Percentiles rank a stretch among this genome's conserved stretches.
phyloP scores from a whole-genome alignment of 2,797 vertebrate species.

The Rhincodon typus region DNA sequence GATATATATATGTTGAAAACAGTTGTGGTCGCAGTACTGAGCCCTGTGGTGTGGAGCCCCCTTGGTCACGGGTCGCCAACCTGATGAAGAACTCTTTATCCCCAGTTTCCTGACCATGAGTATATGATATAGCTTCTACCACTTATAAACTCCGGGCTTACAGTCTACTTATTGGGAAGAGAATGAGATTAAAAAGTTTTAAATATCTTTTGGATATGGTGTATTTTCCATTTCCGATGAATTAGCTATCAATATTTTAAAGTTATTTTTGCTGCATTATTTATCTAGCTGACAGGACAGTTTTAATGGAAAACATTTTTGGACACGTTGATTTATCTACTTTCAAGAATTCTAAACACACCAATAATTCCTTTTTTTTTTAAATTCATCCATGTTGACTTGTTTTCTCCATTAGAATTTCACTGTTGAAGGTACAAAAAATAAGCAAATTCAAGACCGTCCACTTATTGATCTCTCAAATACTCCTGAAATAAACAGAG shows the following conservation, averaged over 20 bases:
- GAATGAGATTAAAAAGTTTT: not conserved
- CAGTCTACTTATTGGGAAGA: not conserved
- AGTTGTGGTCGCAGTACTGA: too few relatives aligned
- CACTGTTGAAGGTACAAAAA: conserved; percentile 58
- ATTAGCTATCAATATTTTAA: too few relatives aligned
- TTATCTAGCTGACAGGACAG: too few relatives aligned
- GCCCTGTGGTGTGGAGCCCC: too few relatives aligned
- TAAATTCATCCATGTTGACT: not conserved
- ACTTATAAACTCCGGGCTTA: not conserved
- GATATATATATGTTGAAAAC: too few relatives aligned
- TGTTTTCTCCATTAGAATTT: conserved; percentile 55
- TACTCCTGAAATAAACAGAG: conserved; percentile 64
- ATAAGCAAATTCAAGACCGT: conserved; percentile 54
- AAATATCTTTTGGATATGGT: not conserved
- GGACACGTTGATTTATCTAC: too few relatives aligned
- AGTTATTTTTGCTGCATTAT: too few relatives aligned
- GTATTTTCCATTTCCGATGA: not conserved
- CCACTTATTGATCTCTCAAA: conserved; percentile 82
- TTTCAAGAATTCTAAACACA: too few relatives aligned
- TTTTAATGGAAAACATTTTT: not conserved
- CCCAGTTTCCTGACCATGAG: too few relatives aligned
- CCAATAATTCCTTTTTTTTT: not conserved
- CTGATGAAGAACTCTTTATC: too few relatives aligned
- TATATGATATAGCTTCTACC: not conserved
- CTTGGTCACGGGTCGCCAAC: too few relatives aligned